A percentile compares a stretch with the other conserved stretches of the same genome.
These are phyloP conservation scores for Ptychoptera contaminata DNA, from an alignment of 2,888 invertebrate species.

Conservation along the genomic window DNA sequence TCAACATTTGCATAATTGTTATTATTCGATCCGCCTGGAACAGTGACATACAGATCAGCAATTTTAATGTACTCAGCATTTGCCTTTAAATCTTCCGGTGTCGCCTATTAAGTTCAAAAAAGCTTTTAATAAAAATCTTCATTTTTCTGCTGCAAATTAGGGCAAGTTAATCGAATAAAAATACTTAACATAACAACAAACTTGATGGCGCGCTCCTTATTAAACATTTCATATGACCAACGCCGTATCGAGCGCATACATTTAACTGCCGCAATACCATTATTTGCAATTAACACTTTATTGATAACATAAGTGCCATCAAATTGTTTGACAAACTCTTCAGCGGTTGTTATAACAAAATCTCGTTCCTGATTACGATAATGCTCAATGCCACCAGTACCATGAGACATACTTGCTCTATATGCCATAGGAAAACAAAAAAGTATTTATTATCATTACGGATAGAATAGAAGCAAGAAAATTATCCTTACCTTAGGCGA, in stretches of 20 bases:
- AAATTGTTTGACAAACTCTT: constrained; percentile 87
- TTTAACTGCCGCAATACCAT: constrained; percentile 98
- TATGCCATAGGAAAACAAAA: constrained; percentile 19
- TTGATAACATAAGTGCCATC: constrained; percentile 87
- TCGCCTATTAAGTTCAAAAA: constrained; percentile 38
- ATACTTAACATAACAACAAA: constrained; percentile 85
- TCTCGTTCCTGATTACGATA: constrained; percentile 71
- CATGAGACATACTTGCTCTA: constrained; percentile 88
- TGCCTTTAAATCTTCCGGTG: constrained; percentile 93
- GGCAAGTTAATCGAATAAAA: background rate
- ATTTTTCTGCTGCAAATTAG: background rate
- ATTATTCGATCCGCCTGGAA: constrained; percentile 95
- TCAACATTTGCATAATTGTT: constrained; percentile 99
- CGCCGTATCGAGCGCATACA: constrained; percentile 93
- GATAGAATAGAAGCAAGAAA: no score
- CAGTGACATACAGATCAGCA: constrained; percentile 97
- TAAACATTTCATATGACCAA: constrained; percentile 99
- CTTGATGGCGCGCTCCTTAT: constrained; percentile 83
- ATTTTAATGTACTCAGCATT: constrained; percentile 96
- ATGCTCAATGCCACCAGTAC: constrained; percentile 67
- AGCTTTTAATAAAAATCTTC: no score
- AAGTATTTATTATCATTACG: no score
- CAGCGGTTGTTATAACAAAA: constrained; percentile 86
- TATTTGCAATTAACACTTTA: constrained; percentile 93
- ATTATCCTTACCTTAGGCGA: no score